Conservation (phyloP, 1,140 invertebrate genomes). For the Papilio aristodemus region DNA sequence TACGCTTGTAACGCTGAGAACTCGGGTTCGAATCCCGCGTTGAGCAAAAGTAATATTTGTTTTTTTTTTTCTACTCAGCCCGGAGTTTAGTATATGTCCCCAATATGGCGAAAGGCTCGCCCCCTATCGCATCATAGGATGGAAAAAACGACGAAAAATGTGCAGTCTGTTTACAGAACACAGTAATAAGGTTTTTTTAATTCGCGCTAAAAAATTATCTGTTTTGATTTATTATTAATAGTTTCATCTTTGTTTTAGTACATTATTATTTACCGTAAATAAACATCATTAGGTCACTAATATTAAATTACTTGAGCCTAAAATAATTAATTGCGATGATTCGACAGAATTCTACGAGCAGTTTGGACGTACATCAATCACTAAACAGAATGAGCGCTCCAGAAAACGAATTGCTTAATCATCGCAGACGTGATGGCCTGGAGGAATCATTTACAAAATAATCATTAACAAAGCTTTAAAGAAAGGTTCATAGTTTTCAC, state of each 20-base stretch:
- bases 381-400: neutral
- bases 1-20: too few species aligned
- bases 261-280: neutral
- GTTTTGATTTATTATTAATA: neutral
- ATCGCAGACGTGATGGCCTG: neutral
- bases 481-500: neutral
- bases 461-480: neutral
- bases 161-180: too few species aligned
- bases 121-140: too few species aligned
- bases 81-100: too few species aligned
- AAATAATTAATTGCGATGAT: slow-evolving; percentile 10
- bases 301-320: neutral
- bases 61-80: too few species aligned
- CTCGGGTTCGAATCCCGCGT: too few species aligned
- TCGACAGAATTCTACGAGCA: slow-evolving; percentile 1
- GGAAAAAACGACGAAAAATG: too few species aligned
- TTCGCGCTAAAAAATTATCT: too few species aligned
- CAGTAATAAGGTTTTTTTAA: too few species aligned
- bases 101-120: too few species aligned
- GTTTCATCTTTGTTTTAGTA: neutral
- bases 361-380: slow-evolving; percentile 14
- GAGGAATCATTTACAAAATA: neutral
- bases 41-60: too few species aligned
- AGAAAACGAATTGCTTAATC: neutral
- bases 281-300: neutral